Evolutionary conservation across 2,113 vertebrate species (phyloP).

Genomic region (Oreochromis tanganicae): DNA sequence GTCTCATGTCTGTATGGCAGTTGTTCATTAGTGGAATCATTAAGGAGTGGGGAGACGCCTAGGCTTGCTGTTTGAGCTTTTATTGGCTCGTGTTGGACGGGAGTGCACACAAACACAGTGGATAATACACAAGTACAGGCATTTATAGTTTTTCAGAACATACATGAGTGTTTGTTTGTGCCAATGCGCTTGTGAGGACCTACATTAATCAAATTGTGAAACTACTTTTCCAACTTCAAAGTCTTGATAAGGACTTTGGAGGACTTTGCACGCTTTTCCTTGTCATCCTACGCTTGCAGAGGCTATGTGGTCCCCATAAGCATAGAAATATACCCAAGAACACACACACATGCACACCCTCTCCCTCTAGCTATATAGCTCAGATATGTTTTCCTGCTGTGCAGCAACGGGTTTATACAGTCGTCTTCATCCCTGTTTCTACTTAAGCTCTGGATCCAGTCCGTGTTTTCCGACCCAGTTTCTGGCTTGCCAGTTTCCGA

Average conservation of each 20-base stretch:
- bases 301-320: background rate
- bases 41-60: constrained; percentile 22
- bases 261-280: background rate
- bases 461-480: constrained; percentile 68
- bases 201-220: background rate
- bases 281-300: background rate
- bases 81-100: constrained; percentile 17
- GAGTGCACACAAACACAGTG: background rate
- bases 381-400: constrained; percentile 63
- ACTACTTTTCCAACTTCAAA: background rate
- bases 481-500: constrained; percentile 59
- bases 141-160: constrained; percentile 19
- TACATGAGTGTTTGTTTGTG: background rate
- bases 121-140: constrained; percentile 8
- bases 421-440: constrained; percentile 68
- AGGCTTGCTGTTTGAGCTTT: constrained; percentile 36
- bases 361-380: background rate
- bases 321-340: background rate
- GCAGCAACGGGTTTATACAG: constrained; percentile 52
- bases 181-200: background rate
- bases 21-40: constrained; percentile 31
- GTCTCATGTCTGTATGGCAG: background rate
- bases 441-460: constrained; percentile 65
- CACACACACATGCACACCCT: background rate
- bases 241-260: background rate